A percentile compares a stretch with the other conserved stretches of the same genome.
Conservation (phyloP, 2,888 invertebrate species). For the Lycocerus yunnanus region DNA sequence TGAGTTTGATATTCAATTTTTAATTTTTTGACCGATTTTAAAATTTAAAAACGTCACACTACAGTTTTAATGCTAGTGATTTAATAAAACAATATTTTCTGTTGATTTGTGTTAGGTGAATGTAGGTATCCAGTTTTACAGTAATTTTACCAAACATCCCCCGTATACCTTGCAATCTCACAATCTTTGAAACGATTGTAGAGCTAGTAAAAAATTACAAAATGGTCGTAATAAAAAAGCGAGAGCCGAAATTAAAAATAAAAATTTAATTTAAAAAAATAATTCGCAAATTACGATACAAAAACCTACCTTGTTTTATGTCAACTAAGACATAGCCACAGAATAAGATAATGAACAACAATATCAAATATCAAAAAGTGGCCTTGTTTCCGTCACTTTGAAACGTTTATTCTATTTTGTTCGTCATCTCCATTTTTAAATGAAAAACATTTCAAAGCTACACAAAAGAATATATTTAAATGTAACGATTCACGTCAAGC, state of each 20-base stretch:
- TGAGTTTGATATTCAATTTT: too few species aligned
- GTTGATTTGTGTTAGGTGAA: too few species aligned
- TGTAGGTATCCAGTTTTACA: too few species aligned
- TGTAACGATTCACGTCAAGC: conserved; percentile 11
- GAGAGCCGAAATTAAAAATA: not conserved
- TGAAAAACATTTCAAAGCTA: conserved; percentile 12
- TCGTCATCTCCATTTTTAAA: conserved; percentile 3
- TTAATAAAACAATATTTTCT: too few species aligned
- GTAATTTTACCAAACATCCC: too few species aligned
- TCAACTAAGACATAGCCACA: not conserved
- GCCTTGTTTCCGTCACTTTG: not conserved
- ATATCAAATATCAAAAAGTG: not conserved
- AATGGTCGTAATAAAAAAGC: not conserved
- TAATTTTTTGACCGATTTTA: too few species aligned
- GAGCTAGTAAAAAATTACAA: not conserved
- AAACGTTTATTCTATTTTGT: conserved; percentile 1
- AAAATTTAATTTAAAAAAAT: not conserved
- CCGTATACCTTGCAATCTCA: not conserved
- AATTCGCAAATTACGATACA: not conserved
- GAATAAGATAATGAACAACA: not conserved
- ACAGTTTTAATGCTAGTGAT: too few species aligned
- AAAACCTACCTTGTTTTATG: not conserved
- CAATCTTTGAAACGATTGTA: not conserved
- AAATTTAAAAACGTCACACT: too few species aligned
- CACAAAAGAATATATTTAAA: conserved; percentile 23